Percentiles rank a stretch among this genome's conserved stretches.
These are phyloP conservation scores for Pristionchus exspectatus DNA, from an alignment of 2,888 invertebrate genomes.

Conservation along the genomic window DNA sequence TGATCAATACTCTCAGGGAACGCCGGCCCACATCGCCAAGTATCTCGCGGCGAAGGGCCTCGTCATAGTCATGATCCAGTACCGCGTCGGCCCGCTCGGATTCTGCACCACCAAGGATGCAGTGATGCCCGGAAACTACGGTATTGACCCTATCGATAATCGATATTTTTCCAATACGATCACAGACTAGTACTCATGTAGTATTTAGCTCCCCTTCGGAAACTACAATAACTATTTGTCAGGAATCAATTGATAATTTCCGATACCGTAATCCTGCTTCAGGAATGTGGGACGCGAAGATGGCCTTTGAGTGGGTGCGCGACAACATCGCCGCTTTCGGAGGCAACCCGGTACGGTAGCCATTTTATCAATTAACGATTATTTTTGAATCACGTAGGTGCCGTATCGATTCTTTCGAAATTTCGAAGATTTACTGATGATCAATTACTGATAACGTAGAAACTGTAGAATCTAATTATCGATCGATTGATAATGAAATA, in stretches of 20 bases:
- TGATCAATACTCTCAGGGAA: neutral
- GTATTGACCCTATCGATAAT: neutral
- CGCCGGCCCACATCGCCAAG: constrained; percentile 1
- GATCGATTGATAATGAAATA: neutral
- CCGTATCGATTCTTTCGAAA: no score
- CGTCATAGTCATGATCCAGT: constrained; percentile 5
- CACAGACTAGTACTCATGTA: no score
- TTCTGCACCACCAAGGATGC: constrained; percentile 34
- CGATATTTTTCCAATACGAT: no score
- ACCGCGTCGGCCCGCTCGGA: constrained; percentile 33
- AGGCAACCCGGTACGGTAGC: constrained; percentile 29
- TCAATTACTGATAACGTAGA: no score
- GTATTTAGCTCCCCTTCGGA: no score
- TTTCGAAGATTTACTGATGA: no score
- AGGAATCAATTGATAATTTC: neutral
- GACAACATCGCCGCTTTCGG: constrained; percentile 46
- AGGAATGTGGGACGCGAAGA: constrained; percentile 26
- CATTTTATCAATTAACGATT: no score
- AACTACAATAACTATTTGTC: neutral
- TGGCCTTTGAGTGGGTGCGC: constrained; percentile 25
- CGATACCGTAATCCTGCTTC: neutral
- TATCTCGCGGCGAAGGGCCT: neutral
- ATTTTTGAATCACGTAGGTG: no score
- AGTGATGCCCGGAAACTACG: constrained; percentile 23
- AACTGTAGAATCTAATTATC: no score